phyloP scores from a whole-genome alignment of 2,797 vertebrate species.

The Ambastaia sidthimunki region DNA sequence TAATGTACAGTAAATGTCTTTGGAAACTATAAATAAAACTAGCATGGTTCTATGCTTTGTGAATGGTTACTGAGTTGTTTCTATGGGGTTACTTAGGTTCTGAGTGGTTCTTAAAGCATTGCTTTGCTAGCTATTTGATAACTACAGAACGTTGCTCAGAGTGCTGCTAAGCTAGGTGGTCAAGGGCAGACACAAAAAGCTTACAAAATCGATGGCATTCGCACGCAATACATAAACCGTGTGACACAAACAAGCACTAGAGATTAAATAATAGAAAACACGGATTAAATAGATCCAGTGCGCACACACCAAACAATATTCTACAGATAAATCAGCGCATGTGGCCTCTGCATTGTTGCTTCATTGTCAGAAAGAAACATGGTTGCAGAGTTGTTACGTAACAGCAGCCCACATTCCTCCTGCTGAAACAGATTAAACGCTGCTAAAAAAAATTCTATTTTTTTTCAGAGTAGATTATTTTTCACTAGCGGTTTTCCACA shows the following conservation, averaged over 20 bases:
- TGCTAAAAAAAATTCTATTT: conserved; percentile 43
- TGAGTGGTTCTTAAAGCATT: no score
- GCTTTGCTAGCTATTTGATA: no score
- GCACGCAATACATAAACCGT: not conserved
- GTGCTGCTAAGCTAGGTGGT: not conserved
- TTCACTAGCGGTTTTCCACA: conserved; percentile 42
- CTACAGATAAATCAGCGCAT: conserved; percentile 33
- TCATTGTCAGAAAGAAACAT: conserved; percentile 35
- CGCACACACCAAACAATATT: conserved; percentile 17
- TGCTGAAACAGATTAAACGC: conserved; percentile 71
- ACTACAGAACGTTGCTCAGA: not conserved
- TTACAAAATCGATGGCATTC: not conserved
- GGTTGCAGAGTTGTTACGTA: conserved; percentile 67
- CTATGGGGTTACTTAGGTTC: no score
- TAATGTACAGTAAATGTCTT: not conserved
- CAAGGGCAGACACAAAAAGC: not conserved
- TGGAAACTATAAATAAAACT: not conserved
- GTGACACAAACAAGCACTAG: not conserved
- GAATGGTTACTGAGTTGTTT: no score
- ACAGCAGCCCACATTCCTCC: conserved; percentile 67
- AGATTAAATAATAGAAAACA: conserved; percentile 18
- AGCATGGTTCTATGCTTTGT: not conserved
- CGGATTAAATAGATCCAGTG: conserved; percentile 23
- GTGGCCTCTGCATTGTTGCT: conserved; percentile 33
- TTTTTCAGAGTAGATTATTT: conserved; percentile 72